Evolutionary conservation across 2,888 invertebrate genomes (phyloP), one percentile per base, ranked within the genome.

Genomic region (Phyllotreta cruciferae): DNA sequence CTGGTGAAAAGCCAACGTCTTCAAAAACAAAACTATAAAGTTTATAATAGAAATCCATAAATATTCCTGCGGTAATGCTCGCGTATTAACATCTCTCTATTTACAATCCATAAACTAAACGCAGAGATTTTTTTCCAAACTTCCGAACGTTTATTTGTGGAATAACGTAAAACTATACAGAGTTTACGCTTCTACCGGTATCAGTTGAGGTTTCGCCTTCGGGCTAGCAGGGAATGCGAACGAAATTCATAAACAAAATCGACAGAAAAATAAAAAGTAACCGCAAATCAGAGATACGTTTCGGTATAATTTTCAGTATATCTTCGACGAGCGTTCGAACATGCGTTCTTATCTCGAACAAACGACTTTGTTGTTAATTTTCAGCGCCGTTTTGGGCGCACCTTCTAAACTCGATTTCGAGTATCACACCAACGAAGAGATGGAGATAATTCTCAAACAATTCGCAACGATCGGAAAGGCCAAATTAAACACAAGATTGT

Each of bases 391-490:
- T 24, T 53, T 38, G 7, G 10, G 37, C 13, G 13, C 10, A 10
- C 5, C 13, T 47, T 36, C 34, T 47, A 24, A 38, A 34, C 35
- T 69, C 70, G 77, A 72, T 74, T 80, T 77, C 66, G 75, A 75
- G 62, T 83, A 85, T 74, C 85, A 86, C 70, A 79, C 80, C 65
- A 81, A 83, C 69, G 70, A 73, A 5, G 78, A 80, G 62, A 70
- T 85, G 67, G 80, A 79, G 41, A 62, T 72, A 37, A 78, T 79
- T 71, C 72, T 86, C 69, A 73, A 75, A 55, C 75, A 79, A 54
- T 78, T 83, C 47, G 37, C 56, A 35, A 73, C 78, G 8, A 41
- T 71, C 38, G 72, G 74, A 1, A 80, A 81, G 69, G 74, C 80
- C 1, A 71, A 79, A 38, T 72, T 85, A 35, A 67, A 62, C 6